These are phyloP conservation scores for Drosophila crucigera DNA, from an alignment of 2,888 invertebrate genomes.

Conservation along the genomic window DNA sequence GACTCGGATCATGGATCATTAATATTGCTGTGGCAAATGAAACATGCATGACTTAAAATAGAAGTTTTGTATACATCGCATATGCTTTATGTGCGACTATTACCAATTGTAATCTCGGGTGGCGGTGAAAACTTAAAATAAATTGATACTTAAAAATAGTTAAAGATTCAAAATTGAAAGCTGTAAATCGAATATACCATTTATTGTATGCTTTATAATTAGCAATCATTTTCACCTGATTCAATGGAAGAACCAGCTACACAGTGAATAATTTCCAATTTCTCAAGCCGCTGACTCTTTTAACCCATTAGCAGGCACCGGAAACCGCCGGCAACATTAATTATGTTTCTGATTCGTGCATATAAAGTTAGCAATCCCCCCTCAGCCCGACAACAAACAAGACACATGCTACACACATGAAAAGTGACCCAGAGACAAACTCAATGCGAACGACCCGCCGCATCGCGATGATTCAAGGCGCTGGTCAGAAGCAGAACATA, in stretches of 20 bases:
- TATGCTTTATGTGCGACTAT: slow-evolving; percentile 13
- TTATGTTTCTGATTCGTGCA: slow-evolving; percentile 64
- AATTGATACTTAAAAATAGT: neutral
- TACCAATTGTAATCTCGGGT: neutral
- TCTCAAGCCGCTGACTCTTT: neutral
- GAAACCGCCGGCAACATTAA: slow-evolving; percentile 65
- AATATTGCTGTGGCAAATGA: slow-evolving; percentile 27
- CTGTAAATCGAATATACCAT: neutral
- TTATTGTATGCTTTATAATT: neutral
- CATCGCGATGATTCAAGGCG: slow-evolving; percentile 65
- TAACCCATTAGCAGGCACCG: slow-evolving; percentile 50
- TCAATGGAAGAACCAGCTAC: neutral
- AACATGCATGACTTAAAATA: slow-evolving; percentile 32
- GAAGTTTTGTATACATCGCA: slow-evolving; percentile 1
- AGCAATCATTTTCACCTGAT: slow-evolving; percentile 10
- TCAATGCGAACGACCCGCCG: slow-evolving; percentile 31
- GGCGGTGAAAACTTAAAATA: neutral
- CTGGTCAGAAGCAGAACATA: slow-evolving; percentile 26
- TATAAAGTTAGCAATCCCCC: slow-evolving; percentile 30
- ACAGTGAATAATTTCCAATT: neutral
- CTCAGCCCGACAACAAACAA: neutral
- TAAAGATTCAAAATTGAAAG: neutral
- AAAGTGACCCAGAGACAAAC: slow-evolving; percentile 57
- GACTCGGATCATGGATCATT: slow-evolving; percentile 45
- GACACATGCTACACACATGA: slow-evolving; percentile 43